A percentile compares a stretch with the other conserved stretches of the same genome.
Evolutionary conservation across 2,888 invertebrate species (phyloP).

Genomic region (Amphipyra tragopoginis): DNA sequence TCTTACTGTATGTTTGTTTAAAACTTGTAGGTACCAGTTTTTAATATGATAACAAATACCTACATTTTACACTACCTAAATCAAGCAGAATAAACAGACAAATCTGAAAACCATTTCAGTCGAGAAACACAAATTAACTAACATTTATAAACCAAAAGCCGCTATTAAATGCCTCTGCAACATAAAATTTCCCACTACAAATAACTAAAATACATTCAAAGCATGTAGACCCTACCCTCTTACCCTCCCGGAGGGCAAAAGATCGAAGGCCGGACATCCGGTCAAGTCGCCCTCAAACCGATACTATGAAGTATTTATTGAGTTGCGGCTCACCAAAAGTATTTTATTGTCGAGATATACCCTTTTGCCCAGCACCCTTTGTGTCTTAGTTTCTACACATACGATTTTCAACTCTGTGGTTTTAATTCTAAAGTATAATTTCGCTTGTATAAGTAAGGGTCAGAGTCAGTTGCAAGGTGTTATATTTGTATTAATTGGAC

Average conservation of each 20-base stretch:
- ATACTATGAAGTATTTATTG: conserved; percentile 90
- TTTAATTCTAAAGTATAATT: conserved; percentile 47
- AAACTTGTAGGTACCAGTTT: no score
- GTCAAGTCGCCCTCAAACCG: conserved; percentile 85
- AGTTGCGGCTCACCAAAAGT: conserved; percentile 87
- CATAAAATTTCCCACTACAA: conserved; percentile 68
- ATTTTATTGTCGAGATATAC: conserved; percentile 86
- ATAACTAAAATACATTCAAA: conserved; percentile 73
- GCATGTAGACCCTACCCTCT: conserved; percentile 68
- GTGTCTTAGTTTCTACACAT: conserved; percentile 50
- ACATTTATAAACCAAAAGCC: conserved; percentile 44
- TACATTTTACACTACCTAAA: background rate
- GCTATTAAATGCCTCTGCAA: conserved; percentile 53
- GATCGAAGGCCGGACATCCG: conserved; percentile 87
- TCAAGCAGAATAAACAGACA: conserved; percentile 2
- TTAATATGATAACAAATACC: no score
- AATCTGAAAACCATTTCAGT: conserved; percentile 2
- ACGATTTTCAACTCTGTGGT: conserved; percentile 57
- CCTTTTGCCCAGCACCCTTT: conserved; percentile 74
- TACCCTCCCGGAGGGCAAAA: conserved; percentile 78
- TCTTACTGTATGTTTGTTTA: background rate
- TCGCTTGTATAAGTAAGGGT: conserved; percentile 48
- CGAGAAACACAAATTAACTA: conserved; percentile 43
- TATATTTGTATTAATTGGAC: conserved; percentile 81
- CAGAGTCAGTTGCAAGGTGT: conserved; percentile 73